Evolutionary conservation across 1,140 invertebrate genomes (phyloP).

Genomic region (Dendroctonus valens): DNA sequence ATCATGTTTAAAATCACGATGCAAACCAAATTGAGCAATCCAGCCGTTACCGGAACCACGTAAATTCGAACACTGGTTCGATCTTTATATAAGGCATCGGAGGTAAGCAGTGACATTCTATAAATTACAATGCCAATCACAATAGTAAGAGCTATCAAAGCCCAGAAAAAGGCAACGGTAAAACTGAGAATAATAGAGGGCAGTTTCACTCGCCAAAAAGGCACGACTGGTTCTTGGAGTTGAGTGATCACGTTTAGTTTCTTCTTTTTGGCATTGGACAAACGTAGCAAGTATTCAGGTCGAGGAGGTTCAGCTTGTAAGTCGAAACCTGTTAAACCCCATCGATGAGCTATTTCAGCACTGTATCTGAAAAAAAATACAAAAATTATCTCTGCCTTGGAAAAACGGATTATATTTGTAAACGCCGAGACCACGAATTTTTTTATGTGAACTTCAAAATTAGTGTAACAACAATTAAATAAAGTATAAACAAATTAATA

Average conservation of each 20-base stretch:
- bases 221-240: conserved; percentile 62
- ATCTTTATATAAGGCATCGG: conserved; percentile 58
- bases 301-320: conserved; percentile 71
- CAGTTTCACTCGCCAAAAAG: conserved; percentile 68
- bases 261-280: conserved; percentile 56
- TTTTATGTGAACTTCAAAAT: too few species aligned
- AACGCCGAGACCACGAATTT: too few species aligned
- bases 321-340: conserved; percentile 78
- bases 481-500: too few species aligned
- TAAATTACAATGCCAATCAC: conserved; percentile 76
- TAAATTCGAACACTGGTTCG: conserved; percentile 62
- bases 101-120: conserved; percentile 64
- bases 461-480: too few species aligned
- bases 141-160: conserved; percentile 69
- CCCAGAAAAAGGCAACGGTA: conserved; percentile 62
- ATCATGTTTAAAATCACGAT: conserved; percentile 56
- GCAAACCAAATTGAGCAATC: conserved; percentile 68
- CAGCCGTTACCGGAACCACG: conserved; percentile 63
- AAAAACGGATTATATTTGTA: too few species aligned
- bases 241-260: conserved; percentile 59
- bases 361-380: conserved; percentile 46
- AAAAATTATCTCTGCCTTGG: background rate
- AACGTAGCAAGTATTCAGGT: conserved; percentile 61
- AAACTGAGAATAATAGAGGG: conserved; percentile 63
- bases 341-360: conserved; percentile 74